A percentile compares a stretch with the other conserved stretches of the same genome.
These are phyloP conservation scores for Xanthia togata DNA, from an alignment of 2,888 invertebrate species.

Conservation along the genomic window DNA sequence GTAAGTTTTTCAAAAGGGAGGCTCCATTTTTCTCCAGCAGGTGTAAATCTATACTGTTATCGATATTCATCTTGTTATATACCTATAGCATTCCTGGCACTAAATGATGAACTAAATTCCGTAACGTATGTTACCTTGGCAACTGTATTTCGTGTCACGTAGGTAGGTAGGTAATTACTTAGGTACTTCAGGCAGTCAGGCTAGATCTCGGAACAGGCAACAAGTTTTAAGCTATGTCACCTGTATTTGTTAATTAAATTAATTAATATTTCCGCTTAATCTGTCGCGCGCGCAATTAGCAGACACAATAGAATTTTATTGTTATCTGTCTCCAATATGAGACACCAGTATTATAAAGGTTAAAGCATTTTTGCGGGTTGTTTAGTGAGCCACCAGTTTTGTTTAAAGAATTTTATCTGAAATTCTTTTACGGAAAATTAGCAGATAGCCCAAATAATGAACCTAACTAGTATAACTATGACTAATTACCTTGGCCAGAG, in stretches of 20 bases:
- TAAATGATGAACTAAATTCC: constrained; percentile 30
- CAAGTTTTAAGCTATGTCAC: constrained; percentile 23
- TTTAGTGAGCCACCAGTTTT: not conserved
- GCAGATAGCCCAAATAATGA: not conserved
- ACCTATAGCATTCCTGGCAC: constrained; percentile 27
- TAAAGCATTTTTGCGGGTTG: not conserved
- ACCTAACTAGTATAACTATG: not conserved
- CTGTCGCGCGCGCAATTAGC: too few species aligned
- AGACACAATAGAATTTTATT: too few species aligned
- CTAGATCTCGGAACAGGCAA: constrained; percentile 1
- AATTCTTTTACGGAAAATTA: not conserved
- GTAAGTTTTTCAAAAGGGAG: not conserved
- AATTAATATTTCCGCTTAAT: constrained; percentile 32
- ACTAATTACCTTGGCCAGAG: too few species aligned
- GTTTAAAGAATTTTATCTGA: constrained; percentile 15
- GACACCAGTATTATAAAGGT: too few species aligned
- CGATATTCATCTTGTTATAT: constrained; percentile 24
- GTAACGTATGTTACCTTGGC: not conserved
- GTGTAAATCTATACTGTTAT: constrained; percentile 19
- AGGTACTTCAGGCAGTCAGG: not conserved
- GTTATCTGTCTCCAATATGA: too few species aligned
- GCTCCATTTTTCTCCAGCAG: not conserved
- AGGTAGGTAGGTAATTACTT: not conserved
- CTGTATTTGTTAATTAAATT: constrained; percentile 52
- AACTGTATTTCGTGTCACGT: constrained; percentile 5